These are phyloP conservation scores for Phyllostomus discolor DNA, from an alignment of 2,113 vertebrate species.

Conservation along the genomic window DNA sequence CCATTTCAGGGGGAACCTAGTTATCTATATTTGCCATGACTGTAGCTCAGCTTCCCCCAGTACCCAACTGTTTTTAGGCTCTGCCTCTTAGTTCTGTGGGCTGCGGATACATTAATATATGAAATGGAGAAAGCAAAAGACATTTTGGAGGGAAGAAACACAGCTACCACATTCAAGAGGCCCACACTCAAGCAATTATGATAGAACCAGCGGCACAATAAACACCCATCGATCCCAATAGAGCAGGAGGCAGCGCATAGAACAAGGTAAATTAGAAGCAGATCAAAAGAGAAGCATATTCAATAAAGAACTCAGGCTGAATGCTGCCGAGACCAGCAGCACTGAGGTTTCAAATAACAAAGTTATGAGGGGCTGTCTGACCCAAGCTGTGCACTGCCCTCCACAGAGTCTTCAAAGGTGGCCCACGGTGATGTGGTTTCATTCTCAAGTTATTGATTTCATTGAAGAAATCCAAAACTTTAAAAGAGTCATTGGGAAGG, in stretches of 20 bases:
- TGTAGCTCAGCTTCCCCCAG: neutral
- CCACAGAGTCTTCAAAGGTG: conserved; percentile 32
- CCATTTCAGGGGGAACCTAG: neutral
- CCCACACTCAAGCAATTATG: conserved; percentile 32
- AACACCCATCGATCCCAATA: neutral
- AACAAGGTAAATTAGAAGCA: conserved; percentile 43
- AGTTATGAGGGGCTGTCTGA: neutral
- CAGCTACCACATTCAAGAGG: neutral
- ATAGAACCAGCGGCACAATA: conserved; percentile 35
- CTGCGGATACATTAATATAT: neutral
- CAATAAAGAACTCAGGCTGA: conserved; percentile 30
- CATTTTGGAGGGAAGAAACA: conserved; percentile 21
- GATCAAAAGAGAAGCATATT: conserved; percentile 57
- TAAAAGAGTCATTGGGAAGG: conserved; percentile 45
- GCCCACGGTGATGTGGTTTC: neutral
- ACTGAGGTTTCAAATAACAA: neutral
- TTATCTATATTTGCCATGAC: neutral
- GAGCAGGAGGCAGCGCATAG: neutral
- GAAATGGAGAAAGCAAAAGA: conserved; percentile 14
- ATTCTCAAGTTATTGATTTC: conserved; percentile 49
- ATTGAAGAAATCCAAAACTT: conserved; percentile 54
- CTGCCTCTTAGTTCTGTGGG: neutral
- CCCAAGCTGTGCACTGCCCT: neutral
- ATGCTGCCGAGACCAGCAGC: conserved; percentile 30
- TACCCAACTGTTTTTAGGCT: neutral